These are phyloP conservation scores for Ferrisia virgata DNA, from an alignment of 2,888 invertebrate species.

Conservation along the genomic window DNA sequence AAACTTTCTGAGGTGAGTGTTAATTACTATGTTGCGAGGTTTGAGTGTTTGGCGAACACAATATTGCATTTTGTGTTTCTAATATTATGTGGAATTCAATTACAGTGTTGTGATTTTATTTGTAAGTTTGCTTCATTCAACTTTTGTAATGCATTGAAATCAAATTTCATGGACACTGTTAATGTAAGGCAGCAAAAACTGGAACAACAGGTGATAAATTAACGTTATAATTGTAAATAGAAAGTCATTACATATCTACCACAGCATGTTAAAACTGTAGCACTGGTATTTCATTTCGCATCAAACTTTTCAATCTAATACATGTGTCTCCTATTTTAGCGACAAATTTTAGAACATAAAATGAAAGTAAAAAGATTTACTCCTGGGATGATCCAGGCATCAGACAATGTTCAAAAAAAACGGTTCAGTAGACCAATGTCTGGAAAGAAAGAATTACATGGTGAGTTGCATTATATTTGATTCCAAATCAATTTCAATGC, in stretches of 20 bases:
- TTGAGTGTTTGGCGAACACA: too few relatives aligned
- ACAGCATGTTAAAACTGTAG: not conserved
- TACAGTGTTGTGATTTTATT: not conserved
- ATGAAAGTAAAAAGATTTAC: conserved; percentile 82
- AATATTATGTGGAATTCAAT: not conserved
- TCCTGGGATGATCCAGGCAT: conserved; percentile 82
- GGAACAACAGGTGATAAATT: conserved; percentile 41
- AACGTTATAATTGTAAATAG: not conserved
- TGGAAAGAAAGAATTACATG: conserved; percentile 62
- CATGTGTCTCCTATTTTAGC: conserved; percentile 56
- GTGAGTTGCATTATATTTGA: conserved; percentile 53
- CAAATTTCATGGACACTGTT: not conserved
- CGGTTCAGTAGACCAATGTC: conserved; percentile 48
- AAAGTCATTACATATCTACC: too few relatives aligned
- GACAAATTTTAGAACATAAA: conserved; percentile 83
- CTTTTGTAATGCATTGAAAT: not conserved
- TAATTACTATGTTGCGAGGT: not conserved
- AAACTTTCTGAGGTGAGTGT: not conserved
- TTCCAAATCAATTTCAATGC: not conserved
- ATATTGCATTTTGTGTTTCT: too few relatives aligned
- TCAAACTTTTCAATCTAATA: not conserved
- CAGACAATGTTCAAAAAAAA: conserved; percentile 58
- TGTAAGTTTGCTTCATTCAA: not conserved
- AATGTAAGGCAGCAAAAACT: conserved; percentile 42
- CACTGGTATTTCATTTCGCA: not conserved